Conservation (phyloP, 1,140 invertebrate genomes). For the Nebria ingens region DNA sequence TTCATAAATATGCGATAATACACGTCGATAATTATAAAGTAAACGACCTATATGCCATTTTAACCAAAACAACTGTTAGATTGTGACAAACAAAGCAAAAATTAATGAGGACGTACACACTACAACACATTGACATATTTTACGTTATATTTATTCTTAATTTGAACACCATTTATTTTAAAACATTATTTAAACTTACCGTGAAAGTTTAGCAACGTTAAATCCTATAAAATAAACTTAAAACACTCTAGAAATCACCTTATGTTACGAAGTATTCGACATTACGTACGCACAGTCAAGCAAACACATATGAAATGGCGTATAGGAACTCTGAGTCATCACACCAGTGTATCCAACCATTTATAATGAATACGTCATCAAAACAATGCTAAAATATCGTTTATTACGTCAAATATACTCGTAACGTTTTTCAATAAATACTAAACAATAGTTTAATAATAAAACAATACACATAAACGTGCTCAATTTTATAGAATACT, state of each 20-base stretch:
- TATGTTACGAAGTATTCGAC: constrained; percentile 2
- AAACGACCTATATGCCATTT: background rate
- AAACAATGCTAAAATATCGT: no score
- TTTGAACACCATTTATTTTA: background rate
- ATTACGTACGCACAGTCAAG: constrained; percentile 1
- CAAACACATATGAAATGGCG: constrained; percentile 9
- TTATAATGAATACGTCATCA: no score
- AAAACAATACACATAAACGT: no score
- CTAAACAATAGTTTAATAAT: no score
- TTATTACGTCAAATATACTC: no score
- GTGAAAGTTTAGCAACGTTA: background rate
- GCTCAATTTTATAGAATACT: no score
- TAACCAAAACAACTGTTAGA: constrained; percentile 7
- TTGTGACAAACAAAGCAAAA: constrained; percentile 8
- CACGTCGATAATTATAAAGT: background rate
- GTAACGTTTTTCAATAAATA: no score
- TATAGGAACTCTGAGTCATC: constrained; percentile 7
- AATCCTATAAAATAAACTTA: background rate
- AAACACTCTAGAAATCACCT: constrained; percentile 5
- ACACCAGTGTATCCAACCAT: no score
- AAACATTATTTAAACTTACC: background rate
- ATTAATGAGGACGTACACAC: constrained; percentile 2
- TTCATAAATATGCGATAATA: background rate
- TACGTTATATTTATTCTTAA: background rate
- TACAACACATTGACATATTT: constrained; percentile 1